phyloP scores from a whole-genome alignment of 2,888 invertebrate genomes.

The Trissolcus japonicus region DNA sequence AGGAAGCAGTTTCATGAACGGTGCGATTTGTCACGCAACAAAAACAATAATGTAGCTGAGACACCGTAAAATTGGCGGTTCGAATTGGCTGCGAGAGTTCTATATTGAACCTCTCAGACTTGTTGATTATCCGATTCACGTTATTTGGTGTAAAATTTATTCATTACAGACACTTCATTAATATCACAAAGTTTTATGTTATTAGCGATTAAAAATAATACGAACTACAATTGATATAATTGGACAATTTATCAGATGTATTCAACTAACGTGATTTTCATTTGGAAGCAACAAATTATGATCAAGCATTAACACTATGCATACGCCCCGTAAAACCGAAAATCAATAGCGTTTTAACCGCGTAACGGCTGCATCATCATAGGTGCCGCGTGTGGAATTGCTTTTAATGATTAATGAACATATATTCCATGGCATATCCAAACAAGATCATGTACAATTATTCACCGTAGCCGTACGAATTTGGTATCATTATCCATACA shows the following conservation, averaged over 20 bases:
- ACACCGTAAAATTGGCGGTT: conserved; percentile 9
- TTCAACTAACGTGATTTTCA: no score
- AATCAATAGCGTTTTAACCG: conserved; percentile 35
- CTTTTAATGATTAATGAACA: conserved; percentile 34
- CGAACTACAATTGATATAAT: no score
- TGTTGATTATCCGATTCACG: neutral
- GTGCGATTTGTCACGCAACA: conserved; percentile 39
- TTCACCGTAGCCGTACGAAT: conserved; percentile 27
- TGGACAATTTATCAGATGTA: no score
- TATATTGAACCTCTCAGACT: conserved; percentile 14
- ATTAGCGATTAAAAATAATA: no score
- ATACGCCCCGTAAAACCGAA: conserved; percentile 12
- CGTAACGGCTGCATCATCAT: conserved; percentile 7
- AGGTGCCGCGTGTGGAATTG: conserved; percentile 11
- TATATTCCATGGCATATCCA: conserved; percentile 34
- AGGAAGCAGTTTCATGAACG: conserved; percentile 29
- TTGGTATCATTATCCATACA: neutral
- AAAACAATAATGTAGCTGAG: conserved; percentile 31
- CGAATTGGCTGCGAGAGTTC: conserved; percentile 29
- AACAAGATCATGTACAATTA: conserved; percentile 45
- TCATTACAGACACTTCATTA: no score
- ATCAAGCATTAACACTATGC: neutral
- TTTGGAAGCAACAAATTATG: no score
- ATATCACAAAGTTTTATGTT: no score
- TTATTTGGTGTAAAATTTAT: no score